Evolutionary conservation across 2,797 vertebrate genomes (phyloP), one percentile per base, ranked within the genome.

Genomic region (Sparidentex hasta): DNA sequence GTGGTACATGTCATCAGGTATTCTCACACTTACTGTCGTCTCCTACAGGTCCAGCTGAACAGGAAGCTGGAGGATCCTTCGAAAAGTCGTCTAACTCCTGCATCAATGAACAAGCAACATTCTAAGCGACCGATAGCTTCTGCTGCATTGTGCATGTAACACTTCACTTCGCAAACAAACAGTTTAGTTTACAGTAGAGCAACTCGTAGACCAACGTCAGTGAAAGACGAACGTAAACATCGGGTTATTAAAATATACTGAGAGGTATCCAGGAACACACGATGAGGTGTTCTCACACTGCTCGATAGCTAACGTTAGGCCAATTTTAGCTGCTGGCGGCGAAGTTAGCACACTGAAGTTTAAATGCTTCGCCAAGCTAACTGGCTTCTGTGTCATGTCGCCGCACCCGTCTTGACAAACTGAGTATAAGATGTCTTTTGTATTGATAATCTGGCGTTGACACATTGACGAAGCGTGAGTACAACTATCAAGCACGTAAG

Each of bases 11-110:
- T 59, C 2, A 57, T 14, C 8, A 43, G 18, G 13, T 16, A 43
- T 65, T 20, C 0, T 55, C 11, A 65, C 25, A 94, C 95, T 93
- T 87, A 95, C 95, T 73, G 83, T 95, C 95, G 16, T 95, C 95
- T 23, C 94, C 93, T 3, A 94, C 93, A 17, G 95, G 95, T 78
- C 95, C 95, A 76, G 95, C 95, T 55, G 95, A 96, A 77, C 95
- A 96, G 33, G 93, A 93, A 48, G 94, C 92, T 64, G 95, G 95
- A 69, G 95, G 95, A 47, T 96, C 95, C 78, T 85, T 93, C 80
- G 91, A 88, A 11, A 96, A 81, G 69, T 96, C 95, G 55, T 78
- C 83, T 57, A 95, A 82, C 80, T 96, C 95, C 95, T 95, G 72
- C 11, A 74, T 11, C 85, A 21, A 62, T 20, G 44, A 66, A 51